Conservation (phyloP, 2,113 vertebrate species). For the Gavialis gangeticus region DNA sequence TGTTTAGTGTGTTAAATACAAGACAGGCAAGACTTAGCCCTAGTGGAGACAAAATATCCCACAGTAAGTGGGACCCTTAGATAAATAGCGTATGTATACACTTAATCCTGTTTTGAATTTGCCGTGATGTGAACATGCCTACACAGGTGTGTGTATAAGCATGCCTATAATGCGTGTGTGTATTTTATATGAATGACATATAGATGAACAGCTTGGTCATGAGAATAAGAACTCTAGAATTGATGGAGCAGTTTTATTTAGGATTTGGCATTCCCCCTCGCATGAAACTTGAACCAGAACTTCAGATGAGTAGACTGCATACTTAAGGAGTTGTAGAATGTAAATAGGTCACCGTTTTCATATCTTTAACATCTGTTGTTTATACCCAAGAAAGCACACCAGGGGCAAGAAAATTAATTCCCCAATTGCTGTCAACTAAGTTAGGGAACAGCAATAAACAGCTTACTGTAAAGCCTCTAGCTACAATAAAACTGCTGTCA, state of each 20-base stretch:
- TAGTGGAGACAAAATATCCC: neutral
- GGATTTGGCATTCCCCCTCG: neutral
- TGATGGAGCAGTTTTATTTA: neutral
- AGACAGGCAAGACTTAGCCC: neutral
- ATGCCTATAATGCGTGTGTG: neutral
- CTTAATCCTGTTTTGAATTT: neutral
- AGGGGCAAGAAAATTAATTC: constrained; percentile 89
- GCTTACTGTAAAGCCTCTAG: constrained; percentile 85
- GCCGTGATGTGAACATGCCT: neutral
- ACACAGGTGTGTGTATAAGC: neutral
- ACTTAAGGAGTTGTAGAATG: constrained; percentile 74
- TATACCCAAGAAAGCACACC: constrained; percentile 87
- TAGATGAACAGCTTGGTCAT: neutral
- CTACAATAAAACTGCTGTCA: constrained; percentile 84
- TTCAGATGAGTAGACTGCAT: constrained; percentile 46
- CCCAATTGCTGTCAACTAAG: constrained; percentile 86
- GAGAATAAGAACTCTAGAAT: constrained; percentile 30
- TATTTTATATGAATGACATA: too few relatives aligned
- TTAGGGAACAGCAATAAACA: constrained; percentile 86
- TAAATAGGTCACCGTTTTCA: constrained; percentile 86
- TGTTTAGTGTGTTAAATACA: rapidly evolving
- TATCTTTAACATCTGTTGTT: constrained; percentile 87
- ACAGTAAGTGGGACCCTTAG: neutral
- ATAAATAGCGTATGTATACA: neutral
- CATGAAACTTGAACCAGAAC: constrained; percentile 37